phyloP scores from a whole-genome alignment of 2,888 invertebrate genomes.

The Teinopalpus imperialis region DNA sequence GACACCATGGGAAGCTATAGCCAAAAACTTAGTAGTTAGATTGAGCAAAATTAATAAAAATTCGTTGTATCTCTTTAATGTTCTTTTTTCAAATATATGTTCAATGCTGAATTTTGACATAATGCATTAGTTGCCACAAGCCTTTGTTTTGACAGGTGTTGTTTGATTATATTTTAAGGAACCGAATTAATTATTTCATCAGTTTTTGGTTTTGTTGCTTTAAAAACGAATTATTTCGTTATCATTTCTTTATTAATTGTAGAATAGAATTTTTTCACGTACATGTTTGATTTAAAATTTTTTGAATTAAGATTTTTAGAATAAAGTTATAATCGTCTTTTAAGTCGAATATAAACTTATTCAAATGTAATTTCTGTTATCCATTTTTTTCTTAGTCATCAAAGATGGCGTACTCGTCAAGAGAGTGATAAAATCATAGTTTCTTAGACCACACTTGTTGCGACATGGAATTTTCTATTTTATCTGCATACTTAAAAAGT shows the following conservation, averaged over 20 bases:
- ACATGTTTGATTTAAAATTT: neutral
- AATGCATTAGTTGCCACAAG: too few species aligned
- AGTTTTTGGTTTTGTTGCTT: slow-evolving; percentile 5
- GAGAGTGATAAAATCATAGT: slow-evolving; percentile 62
- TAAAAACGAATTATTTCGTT: slow-evolving; percentile 1
- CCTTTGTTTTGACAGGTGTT: too few species aligned
- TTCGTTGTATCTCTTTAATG: too few species aligned
- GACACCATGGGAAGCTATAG: neutral
- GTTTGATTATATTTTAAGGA: too few species aligned
- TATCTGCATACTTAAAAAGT: slow-evolving; percentile 7
- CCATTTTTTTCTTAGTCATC: slow-evolving; percentile 39
- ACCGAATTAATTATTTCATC: too few species aligned
- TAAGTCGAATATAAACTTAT: slow-evolving; percentile 2
- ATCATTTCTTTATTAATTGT: neutral
- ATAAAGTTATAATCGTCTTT: slow-evolving; percentile 1
- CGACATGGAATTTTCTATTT: slow-evolving; percentile 22
- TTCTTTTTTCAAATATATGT: too few species aligned
- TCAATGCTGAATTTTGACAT: too few species aligned
- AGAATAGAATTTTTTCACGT: slow-evolving; percentile 7
- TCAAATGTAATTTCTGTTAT: slow-evolving; percentile 28
- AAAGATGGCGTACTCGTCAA: slow-evolving; percentile 64
- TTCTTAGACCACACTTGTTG: slow-evolving; percentile 27
- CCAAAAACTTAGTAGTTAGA: slow-evolving; percentile 7
- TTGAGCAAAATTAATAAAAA: neutral
- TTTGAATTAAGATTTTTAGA: slow-evolving; percentile 12